Conservation (phyloP, 2,888 invertebrate genomes). For the Trissolcus japonicus region DNA sequence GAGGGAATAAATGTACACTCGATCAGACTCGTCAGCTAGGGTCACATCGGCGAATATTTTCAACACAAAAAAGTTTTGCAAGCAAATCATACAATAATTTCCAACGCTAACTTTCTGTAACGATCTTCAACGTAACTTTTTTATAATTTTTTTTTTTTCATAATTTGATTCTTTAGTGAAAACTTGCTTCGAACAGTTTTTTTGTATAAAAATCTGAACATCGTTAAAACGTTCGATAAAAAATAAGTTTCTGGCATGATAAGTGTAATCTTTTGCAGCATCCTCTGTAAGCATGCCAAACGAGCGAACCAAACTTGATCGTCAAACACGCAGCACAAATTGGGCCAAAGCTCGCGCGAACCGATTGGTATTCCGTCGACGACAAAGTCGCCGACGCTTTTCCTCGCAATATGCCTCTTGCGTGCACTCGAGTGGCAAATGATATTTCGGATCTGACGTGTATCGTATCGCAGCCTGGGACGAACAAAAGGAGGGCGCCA, state of each 20-base stretch:
- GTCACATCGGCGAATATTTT: too few species aligned
- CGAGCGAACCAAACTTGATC: constrained; percentile 17
- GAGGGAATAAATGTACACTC: constrained; percentile 30
- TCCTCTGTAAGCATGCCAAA: constrained; percentile 5
- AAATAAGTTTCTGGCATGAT: too few species aligned
- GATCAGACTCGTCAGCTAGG: too few species aligned
- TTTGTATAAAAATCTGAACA: too few species aligned
- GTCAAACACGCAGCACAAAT: constrained; percentile 23
- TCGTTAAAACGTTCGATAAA: too few species aligned
- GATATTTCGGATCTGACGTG: constrained; percentile 61
- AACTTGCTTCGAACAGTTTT: too few species aligned
- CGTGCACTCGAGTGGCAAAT: constrained; percentile 63
- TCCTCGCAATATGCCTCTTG: constrained; percentile 51
- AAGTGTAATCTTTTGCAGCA: neutral
- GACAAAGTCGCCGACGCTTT: constrained; percentile 35
- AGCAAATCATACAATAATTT: too few species aligned
- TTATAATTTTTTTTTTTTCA: too few species aligned
- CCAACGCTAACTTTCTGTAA: too few species aligned
- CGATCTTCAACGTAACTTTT: too few species aligned
- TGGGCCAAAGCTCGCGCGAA: constrained; percentile 13
- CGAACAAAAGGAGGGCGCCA: constrained; percentile 16
- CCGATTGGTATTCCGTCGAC: constrained; percentile 4
- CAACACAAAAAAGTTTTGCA: too few species aligned
- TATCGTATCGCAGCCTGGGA: neutral
- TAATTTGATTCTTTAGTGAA: too few species aligned